Evolutionary conservation across 2,113 vertebrate genomes (phyloP), one percentile per base, ranked within the genome.

Genomic region (Heterocephalus glaber): DNA sequence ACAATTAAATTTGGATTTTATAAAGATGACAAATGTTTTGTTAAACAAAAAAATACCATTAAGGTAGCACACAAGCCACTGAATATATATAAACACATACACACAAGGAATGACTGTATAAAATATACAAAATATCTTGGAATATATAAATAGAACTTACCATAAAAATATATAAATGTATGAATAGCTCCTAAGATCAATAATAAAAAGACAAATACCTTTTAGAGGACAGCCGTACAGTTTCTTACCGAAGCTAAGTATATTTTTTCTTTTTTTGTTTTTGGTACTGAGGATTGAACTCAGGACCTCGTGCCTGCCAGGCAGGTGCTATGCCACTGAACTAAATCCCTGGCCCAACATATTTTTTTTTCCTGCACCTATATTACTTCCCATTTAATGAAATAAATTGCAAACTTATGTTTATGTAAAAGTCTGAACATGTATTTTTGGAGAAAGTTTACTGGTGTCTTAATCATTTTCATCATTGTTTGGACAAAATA

Each of bases 11-110:
- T 80, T 77, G 7, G 2, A 93, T 47, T 90, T 84, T 14, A 74
- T 84, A 93, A 88, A 94, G 58, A 79, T 56, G 28, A 72, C 90
- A 90, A 81, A 85, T 86, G 28, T 76, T 86, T 86, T 89, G 33
- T 12, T 91, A 38, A 66, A 76, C 4, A 70, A 88, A 79, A 88
- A 79, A 74, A 49, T 1, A 22, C 6, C 54, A 14, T 60, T 95
- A 92, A 70, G 49, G 66, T n/a, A 88, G 72, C 17, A 77, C 33
- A 82, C 1, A 92, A 84, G 26, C 16, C 56, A 90, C 7, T 63
- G 58, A 94, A 86, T 52, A 35, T 49, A 49, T 30, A 22, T 20
- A 38, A 9, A 47, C 22, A 85, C 26, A 85, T 2, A 77, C 16
- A 89, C 6, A 77, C 11, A 89, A 52, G 76, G 26, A 35, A 80